Evolutionary conservation across 2,113 vertebrate genomes (phyloP), one percentile per base, ranked within the genome.

Genomic region (Ancistrus triradiatus): DNA sequence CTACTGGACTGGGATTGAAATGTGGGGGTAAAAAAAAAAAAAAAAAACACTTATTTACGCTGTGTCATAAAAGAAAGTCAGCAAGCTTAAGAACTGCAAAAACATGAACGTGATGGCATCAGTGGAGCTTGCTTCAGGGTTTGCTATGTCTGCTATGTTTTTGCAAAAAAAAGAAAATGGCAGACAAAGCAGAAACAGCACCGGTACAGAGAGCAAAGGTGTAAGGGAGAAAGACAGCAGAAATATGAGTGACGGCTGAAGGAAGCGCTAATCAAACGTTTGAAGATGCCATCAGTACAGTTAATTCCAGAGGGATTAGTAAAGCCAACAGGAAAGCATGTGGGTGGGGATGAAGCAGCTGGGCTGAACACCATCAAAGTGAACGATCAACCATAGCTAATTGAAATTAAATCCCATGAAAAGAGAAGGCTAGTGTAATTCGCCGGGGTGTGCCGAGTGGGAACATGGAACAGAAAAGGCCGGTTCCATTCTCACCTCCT

Each of bases 351-450:
- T 67, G 62, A 75, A 44, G 65, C 61, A 65, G 43, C 58, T 31
- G 44, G 44, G 31, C 61, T 52, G 65, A 79, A 80, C 63, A 51
- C 52, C 74, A 76, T 77, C 80, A 81, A 81, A 82, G 78, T 66
- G 63, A 48, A 76, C 53, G 59, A 65, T 77, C 80, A 66, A 71
- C 74, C 76, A 65, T 70, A 77, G 70, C 74, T 74, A 77, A 81
- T 72, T 75, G 80, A 81, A 79, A 84, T 78, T 63, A 83, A 79
- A 76, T 68, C 79, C 57, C 71, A 68, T 74, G 77, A 70, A 77
- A 27, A 24, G 70, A 66, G 48, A 52, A 19, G 2, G 55, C 53
- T 55, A 28, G 55, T 8, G 21, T 7, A 51, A 60, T 68, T 66
- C 61, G 68, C 4, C 56, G 48, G 57, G 59, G 35, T 21, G 14